Conservation (phyloP, 2,888 invertebrate genomes). For the Perdita meconis region DNA sequence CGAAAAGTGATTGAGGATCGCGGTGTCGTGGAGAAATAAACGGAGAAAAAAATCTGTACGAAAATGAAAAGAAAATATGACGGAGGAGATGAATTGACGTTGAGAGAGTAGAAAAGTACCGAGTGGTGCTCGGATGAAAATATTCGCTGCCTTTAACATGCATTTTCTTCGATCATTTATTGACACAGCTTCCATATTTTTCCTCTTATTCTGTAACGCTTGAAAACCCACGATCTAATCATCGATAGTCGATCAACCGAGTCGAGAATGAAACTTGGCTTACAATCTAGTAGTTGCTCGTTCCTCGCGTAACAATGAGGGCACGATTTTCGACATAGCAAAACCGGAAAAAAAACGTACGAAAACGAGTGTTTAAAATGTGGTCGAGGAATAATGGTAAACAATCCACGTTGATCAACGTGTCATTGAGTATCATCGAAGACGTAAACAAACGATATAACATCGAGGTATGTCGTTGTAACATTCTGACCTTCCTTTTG, state of each 20-base stretch:
- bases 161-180: constrained; percentile 63
- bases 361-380: constrained; percentile 24
- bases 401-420: constrained; percentile 32
- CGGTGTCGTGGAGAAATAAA: constrained; percentile 1
- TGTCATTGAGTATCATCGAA: constrained; percentile 21
- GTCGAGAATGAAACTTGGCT: constrained; percentile 29
- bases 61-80: constrained; percentile 7
- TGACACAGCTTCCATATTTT: constrained; percentile 42
- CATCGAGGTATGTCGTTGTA: not conserved
- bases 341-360: constrained; percentile 16
- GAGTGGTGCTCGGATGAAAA: not conserved
- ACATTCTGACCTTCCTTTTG: not conserved
- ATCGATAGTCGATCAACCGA: constrained; percentile 12
- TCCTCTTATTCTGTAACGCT: constrained; percentile 21
- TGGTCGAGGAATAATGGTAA: constrained; percentile 30
- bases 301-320: not conserved
- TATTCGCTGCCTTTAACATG: constrained; percentile 40
- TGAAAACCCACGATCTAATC: not conserved
- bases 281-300: constrained; percentile 28
- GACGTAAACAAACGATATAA: constrained; percentile 20
- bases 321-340: constrained; percentile 12
- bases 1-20: not conserved
- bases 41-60: not conserved
- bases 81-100: constrained; percentile 3
- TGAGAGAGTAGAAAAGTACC: not conserved